phyloP scores from a whole-genome alignment of 2,797 vertebrate species.

The Lepus oiostolus region DNA sequence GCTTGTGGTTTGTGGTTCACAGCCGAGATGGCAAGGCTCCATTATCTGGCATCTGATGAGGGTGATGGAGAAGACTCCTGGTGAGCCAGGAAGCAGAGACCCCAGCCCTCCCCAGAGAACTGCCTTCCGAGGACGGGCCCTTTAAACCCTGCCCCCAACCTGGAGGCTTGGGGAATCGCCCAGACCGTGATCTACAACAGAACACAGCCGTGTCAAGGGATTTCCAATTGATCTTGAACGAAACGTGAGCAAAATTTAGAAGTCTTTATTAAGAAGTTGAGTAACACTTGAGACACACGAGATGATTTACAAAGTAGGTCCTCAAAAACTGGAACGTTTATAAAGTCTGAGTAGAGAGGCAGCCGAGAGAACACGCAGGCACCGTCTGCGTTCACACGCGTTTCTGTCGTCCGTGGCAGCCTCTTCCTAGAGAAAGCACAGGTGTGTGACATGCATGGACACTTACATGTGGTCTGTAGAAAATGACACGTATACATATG shows the following conservation, averaged over 20 bases:
- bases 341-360: background rate
- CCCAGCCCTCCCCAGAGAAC: no score
- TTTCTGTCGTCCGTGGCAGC: background rate
- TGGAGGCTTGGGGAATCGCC: no score
- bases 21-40: no score
- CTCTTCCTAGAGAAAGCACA: background rate
- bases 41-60: no score
- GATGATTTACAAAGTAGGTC: background rate
- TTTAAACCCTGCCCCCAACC: no score
- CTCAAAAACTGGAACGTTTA: background rate
- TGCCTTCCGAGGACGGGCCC: no score
- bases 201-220: background rate
- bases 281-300: background rate
- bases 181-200: no score
- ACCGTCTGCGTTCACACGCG: background rate
- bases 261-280: background rate
- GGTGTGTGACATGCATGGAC: background rate
- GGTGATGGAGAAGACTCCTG: background rate
- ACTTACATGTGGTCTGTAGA: no score
- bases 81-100: no score
- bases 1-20: no score
- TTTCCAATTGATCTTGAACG: constrained; percentile 28
- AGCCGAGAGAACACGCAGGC: background rate
- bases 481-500: background rate
- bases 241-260: background rate